Evolutionary conservation across 2,113 vertebrate species (phyloP).

Genomic region (Benitochromis conjunctus): DNA sequence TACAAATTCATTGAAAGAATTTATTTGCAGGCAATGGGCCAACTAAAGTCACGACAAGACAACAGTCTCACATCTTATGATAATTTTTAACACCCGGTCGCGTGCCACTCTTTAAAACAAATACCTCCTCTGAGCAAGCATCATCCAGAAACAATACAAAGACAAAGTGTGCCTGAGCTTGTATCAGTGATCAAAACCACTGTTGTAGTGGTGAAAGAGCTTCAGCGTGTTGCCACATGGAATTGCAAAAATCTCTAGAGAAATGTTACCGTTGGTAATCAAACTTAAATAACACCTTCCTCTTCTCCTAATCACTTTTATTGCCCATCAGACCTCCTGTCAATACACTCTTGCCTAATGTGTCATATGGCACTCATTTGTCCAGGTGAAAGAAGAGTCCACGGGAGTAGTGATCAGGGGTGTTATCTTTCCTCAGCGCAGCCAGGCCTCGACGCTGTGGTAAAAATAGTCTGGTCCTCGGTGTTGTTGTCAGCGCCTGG

Average conservation of each 20-base stretch:
- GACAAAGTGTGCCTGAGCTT: not conserved
- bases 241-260: not conserved
- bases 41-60: not conserved
- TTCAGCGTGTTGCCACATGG: not conserved
- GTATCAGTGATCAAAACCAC: not conserved
- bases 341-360: not conserved
- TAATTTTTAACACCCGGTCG: not conserved
- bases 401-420: not conserved
- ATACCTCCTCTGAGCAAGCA: not conserved
- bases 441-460: not conserved
- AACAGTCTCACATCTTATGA: not conserved
- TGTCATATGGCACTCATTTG: not conserved
- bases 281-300: not conserved
- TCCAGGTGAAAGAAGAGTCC: not conserved
- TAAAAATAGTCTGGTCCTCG: not conserved
- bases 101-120: no score
- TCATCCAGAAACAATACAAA: not conserved
- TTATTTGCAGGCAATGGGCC: not conserved
- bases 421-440: not conserved
- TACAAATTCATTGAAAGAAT: not conserved
- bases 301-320: not conserved
- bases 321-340: not conserved
- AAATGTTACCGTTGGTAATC: not conserved
- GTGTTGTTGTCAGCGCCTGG: not conserved
- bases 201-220: not conserved